phyloP scores from a whole-genome alignment of 2,113 vertebrate species.

The Machaerirhynchus nigripectus region DNA sequence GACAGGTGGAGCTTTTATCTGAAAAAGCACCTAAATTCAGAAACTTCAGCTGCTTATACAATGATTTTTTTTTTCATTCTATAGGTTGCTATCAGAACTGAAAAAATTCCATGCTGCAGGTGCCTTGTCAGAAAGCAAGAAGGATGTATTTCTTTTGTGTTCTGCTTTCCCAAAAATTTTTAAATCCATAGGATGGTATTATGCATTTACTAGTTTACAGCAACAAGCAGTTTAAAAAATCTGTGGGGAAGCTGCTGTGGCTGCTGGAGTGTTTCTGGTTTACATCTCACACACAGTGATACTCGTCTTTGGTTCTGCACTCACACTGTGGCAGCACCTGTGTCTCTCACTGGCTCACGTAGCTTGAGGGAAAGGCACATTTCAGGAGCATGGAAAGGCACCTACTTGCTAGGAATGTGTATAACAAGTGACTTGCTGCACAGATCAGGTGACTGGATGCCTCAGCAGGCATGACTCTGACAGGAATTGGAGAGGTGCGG shows the following conservation, averaged over 20 bases:
- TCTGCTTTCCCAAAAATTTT: not conserved
- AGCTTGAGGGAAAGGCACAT: not conserved
- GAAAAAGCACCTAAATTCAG: not conserved
- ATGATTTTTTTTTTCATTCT: not conserved
- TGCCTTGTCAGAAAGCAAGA: not conserved
- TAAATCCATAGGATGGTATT: not conserved
- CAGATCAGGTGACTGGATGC: accelerated
- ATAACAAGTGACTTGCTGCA: accelerated
- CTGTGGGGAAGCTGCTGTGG: not conserved
- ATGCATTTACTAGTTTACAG: not conserved
- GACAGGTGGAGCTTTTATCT: not conserved
- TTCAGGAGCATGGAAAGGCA: not conserved
- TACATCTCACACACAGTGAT: not conserved
- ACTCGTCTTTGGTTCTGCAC: not conserved
- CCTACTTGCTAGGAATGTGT: accelerated
- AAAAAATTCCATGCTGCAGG: not conserved
- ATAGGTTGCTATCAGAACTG: not conserved
- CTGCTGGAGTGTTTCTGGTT: not conserved
- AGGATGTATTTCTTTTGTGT: not conserved
- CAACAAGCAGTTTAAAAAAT: not conserved
- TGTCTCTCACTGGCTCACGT: accelerated
- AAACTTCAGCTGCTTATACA: not conserved
- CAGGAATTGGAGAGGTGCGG: not conserved
- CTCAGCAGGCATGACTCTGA: accelerated
- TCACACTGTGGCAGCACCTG: not conserved